phyloP scores from a whole-genome alignment of 2,797 vertebrate species.

The Brotogeris chrysoptera region DNA sequence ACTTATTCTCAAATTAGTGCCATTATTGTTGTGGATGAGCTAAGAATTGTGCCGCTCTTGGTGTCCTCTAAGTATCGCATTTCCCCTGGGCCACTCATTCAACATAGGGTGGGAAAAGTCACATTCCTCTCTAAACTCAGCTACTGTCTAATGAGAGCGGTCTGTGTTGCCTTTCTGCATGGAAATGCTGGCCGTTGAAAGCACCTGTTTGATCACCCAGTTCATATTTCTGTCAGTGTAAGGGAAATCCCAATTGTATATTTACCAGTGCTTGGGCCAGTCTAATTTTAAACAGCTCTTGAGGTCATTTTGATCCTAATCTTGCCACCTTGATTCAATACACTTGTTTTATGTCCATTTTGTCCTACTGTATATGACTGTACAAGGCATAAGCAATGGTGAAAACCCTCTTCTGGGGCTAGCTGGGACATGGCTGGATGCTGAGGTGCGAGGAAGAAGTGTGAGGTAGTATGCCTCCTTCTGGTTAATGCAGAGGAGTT shows the following conservation, averaged over 20 bases:
- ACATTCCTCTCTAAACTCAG: slow-evolving; percentile 12
- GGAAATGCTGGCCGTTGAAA: background rate
- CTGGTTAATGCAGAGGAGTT: background rate
- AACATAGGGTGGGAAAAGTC: slow-evolving; percentile 8
- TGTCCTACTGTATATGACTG: background rate
- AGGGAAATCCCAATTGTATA: background rate
- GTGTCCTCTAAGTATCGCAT: background rate
- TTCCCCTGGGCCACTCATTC: slow-evolving; percentile 11
- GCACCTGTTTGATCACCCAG: slow-evolving; percentile 8
- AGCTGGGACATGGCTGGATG: background rate
- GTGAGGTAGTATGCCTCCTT: background rate
- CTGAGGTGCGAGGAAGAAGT: background rate
- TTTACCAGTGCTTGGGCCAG: background rate
- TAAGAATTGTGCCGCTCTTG: slow-evolving; percentile 11
- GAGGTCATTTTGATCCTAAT: background rate
- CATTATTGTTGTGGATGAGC: slow-evolving; percentile 47
- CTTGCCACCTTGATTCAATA: background rate
- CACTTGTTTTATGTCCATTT: background rate
- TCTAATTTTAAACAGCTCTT: background rate
- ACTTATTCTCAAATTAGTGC: slow-evolving; percentile 61
- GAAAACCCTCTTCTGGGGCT: background rate
- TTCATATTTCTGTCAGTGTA: background rate
- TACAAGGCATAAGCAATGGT: background rate
- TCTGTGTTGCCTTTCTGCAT: background rate
- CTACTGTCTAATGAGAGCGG: background rate